phyloP scores from a whole-genome alignment of 1,140 invertebrate species.

The Hyposmocoma kahamanoa region DNA sequence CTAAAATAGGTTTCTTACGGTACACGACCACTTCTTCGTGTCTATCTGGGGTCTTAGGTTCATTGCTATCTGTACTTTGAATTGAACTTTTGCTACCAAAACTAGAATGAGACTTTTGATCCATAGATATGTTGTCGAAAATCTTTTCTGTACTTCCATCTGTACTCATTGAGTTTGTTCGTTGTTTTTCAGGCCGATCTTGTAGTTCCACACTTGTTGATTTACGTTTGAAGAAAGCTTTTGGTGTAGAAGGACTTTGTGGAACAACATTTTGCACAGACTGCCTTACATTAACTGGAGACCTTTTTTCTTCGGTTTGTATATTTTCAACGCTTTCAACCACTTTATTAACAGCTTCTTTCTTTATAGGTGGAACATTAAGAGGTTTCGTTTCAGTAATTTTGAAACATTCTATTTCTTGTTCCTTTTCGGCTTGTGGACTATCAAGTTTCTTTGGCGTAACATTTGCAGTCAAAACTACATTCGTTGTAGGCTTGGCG shows the following conservation, averaged over 20 bases:
- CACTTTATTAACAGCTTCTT: slow-evolving; percentile 34
- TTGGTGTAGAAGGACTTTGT: slow-evolving; percentile 51
- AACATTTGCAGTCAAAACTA: slow-evolving; percentile 76
- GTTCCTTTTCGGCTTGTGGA: slow-evolving; percentile 47
- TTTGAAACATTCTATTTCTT: slow-evolving; percentile 36
- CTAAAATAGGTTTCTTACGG: slow-evolving; percentile 47
- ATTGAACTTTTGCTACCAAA: slow-evolving; percentile 72
- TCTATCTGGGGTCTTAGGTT: slow-evolving; percentile 49
- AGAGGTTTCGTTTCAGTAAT: slow-evolving; percentile 37
- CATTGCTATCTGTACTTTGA: slow-evolving; percentile 68
- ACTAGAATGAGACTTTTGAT: slow-evolving; percentile 63
- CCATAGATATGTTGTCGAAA: slow-evolving; percentile 65
- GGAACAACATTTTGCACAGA: slow-evolving; percentile 25
- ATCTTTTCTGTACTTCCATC: slow-evolving; percentile 61
- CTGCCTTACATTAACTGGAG: slow-evolving; percentile 25
- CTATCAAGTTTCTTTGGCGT: slow-evolving; percentile 62
- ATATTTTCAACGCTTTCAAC: slow-evolving; percentile 34
- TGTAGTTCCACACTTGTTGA: slow-evolving; percentile 48
- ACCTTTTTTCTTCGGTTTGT: slow-evolving; percentile 31
- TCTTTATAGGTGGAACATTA: slow-evolving; percentile 18
- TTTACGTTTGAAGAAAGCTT: slow-evolving; percentile 59
- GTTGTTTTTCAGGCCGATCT: slow-evolving; percentile 49
- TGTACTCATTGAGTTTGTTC: slow-evolving; percentile 58
- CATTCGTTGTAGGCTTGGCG: slow-evolving; percentile 73
- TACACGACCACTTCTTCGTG: slow-evolving; percentile 61